Base-by-base conservation (phyloP, 2,888 invertebrate genomes). In the Sclerodermus sp. region DNA sequence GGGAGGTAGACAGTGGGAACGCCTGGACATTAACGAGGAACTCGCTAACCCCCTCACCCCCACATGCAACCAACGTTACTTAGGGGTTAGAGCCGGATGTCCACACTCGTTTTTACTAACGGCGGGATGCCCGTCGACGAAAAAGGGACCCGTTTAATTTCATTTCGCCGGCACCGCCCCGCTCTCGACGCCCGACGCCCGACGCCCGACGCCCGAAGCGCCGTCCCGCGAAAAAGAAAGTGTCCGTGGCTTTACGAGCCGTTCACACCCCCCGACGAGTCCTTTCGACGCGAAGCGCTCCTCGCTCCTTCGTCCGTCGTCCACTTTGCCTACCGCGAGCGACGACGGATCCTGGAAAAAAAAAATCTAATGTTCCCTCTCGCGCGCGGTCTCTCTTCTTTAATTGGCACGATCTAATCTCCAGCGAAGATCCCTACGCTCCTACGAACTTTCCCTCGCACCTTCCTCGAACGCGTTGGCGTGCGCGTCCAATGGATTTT, bases 21-120 rank as follows among this genome's bases (percentile, higher is more conserved):
- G 23, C 8, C 23, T 23, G 23, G 23, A 14, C 32, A 34, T 44
- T 44, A 44, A 52, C 17, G 42, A 48, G 45, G 15, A 15, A 9
- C 16, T 36, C 39, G 17, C 42, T 18, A 14, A 12, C 30, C 23
- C 16, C 32, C 10, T 30, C 18, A 12, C 36, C 23, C 18, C 47
- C 16, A 15, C 32, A 14, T 39, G 9, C 14, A 23, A 17, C 2
- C 49, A 30, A 12, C 31, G 46, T 42, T 29, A 34, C 46, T 38
- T 40, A 52, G 46, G 49, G 49, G 51, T 56, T 51, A 55, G 52
- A 50, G 58, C 58, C 63, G 67, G 65, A 68, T 66, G 64, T 70
- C 68, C 68, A 68, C 67, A 57, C 63, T 68, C 66, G 61, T 72
- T 72, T 69, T 69, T 65, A 62, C 52, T 60, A 37, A 58, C 55